Evolutionary conservation across 2,888 invertebrate species (phyloP), one percentile per base, ranked within the genome.

Genomic region (Dynastes grantii): DNA sequence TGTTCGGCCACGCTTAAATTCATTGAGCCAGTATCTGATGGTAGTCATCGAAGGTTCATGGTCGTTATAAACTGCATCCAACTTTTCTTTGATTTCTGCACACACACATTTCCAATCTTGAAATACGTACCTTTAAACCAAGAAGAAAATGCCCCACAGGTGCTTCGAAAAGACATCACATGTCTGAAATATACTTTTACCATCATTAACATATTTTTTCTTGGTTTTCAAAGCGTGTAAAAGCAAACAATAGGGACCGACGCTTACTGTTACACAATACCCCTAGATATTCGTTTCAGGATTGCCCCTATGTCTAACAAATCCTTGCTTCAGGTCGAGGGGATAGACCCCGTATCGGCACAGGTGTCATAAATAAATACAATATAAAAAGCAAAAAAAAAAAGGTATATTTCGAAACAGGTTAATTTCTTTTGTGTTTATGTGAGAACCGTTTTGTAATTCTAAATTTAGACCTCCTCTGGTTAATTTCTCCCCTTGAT

Each of bases 351-450:
- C 55, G 55, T 22, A 55, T 22, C 32, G 13, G 70, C 53, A 70
- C 70, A 70, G 70, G 70, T 70, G 70, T 70, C 53, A 8, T 70
- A 53, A 53, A 70, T 70, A 70, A 70, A 37, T 53, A 70, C 55
- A 55, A 55, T 32, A 32, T 32, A 5, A 55, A 55, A 55, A 22
- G 45, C 8, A 9, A 37, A 67, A 53, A 53, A 53, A 53, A 27
- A 51, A n/a, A 32, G 32, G 37, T 16, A 32, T 13, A 64, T 32
- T 16, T 64, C 55, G 76, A 76, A 79, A 81, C 81, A 81, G 80
- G 81, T 79, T 81, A 80, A 81, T 80, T 80, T 80, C 80, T 79
- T 75, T 81, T 80, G 80, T 81, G 51, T 73, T 81, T 79, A 79
- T 80, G 81, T 81, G 81, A 80, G 81, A 81, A 80, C 76, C 22